Conservation (phyloP, 2,797 vertebrate species). For the Coendou prehensilis region DNA sequence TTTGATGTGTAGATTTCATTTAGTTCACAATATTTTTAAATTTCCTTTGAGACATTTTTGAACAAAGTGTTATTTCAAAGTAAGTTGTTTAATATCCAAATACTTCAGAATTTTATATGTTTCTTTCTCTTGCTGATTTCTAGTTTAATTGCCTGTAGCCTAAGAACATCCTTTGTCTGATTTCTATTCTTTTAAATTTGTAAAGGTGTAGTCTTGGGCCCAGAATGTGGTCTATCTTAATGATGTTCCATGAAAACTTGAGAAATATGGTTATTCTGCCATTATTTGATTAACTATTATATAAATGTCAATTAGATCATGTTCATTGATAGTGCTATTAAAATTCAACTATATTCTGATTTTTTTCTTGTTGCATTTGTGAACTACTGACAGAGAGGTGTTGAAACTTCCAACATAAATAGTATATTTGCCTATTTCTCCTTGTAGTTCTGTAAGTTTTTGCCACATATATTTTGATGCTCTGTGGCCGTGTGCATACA, state of each 20-base stretch:
- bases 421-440: not conserved
- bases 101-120: not conserved
- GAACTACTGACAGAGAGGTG: not conserved
- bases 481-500: not conserved
- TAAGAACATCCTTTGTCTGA: not conserved
- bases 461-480: not conserved
- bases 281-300: not conserved
- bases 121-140: not conserved
- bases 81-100: not conserved
- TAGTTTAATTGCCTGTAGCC: not conserved
- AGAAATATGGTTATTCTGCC: not conserved
- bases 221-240: not conserved
- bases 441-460: not conserved
- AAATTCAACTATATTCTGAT: not conserved
- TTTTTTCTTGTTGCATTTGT: not conserved
- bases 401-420: too few relatives aligned
- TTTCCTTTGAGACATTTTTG: not conserved
- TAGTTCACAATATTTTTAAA: not conserved
- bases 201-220: not conserved
- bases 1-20: not conserved
- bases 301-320: not conserved
- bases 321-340: not conserved
- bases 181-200: not conserved
- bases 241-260: not conserved
- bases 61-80: not conserved